These are phyloP conservation scores for Sialia sialis DNA, from an alignment of 2,113 vertebrate species.

Conservation along the genomic window DNA sequence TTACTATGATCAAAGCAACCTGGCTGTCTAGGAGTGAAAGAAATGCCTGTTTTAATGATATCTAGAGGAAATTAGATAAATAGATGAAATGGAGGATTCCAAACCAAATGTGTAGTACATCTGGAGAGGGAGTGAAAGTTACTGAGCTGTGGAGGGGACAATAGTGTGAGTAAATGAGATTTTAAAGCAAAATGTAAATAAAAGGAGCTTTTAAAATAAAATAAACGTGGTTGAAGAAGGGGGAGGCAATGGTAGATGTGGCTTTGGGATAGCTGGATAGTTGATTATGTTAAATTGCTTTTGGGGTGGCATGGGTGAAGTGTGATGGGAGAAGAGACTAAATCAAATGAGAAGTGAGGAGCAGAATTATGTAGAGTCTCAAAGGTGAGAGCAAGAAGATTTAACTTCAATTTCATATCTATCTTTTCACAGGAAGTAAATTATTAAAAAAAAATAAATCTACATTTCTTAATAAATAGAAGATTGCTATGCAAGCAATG, in stretches of 20 bases:
- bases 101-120: neutral
- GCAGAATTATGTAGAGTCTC: neutral
- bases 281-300: neutral
- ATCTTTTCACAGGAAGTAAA: neutral
- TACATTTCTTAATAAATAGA: neutral
- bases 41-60: neutral
- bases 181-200: neutral
- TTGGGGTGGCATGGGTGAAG: neutral
- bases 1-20: neutral
- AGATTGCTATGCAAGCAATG: neutral
- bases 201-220: neutral
- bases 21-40: neutral
- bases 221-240: neutral
- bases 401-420: neutral
- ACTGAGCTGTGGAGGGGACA: neutral
- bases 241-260: neutral
- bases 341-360: neutral
- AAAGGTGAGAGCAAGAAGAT: neutral
- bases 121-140: neutral
- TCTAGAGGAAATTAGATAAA: neutral
- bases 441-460: neutral
- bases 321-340: neutral
- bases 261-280: neutral
- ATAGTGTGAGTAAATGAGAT: neutral
- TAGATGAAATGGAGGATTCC: neutral